Base-by-base conservation (phyloP, 2,888 invertebrate species). In the Netelia virgata region DNA sequence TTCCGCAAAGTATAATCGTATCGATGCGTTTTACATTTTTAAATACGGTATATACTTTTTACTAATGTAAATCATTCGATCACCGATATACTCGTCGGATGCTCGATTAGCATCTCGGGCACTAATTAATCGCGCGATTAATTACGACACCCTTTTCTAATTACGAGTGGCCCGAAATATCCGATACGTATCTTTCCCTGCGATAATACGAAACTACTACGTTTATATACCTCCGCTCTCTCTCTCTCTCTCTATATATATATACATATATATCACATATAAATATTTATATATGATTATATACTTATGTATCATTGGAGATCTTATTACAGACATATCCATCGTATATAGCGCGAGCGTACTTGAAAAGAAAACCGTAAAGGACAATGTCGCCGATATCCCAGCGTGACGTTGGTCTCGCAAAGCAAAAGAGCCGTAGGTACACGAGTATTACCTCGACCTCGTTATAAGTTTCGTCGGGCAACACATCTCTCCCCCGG, bases 391-490 rank as follows among this genome's bases (percentile, higher is more conserved):
- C 74, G 63, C 41, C 9, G 16, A 23, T 3, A 41, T 20, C 18
- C 23, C 18, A 28, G 5, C 16, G 61, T 61, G 61, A 18, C 6
- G 43, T 16, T 61, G 50, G 36, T 14, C 28, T 28, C 10, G 50
- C 41, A 20, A 18, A 14, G 23, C 55, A 50, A 73, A 61, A 73
- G 47, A 47, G 11, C 11, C 47, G 23, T n/a, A n/a, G n/a, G n/a
- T 28, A 55, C 50, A 59, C 68, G 18, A 61, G 73, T 78, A 23
- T 77, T 69, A 59, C 82, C 82, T 73, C 82, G 82, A 78, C 73
- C 82, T 78, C 82, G 78, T 83, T 83, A 78, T 78, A 74, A 47
- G 47, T 78, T 76, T 83, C 55, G 43, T 69, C 41, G 66, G 77
- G 28, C 70, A 66, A 70, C 55, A 76, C 16, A 57, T 82, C 43